These are phyloP conservation scores for Percopsis transmontana DNA, from an alignment of 2,113 vertebrate genomes.

Conservation along the genomic window DNA sequence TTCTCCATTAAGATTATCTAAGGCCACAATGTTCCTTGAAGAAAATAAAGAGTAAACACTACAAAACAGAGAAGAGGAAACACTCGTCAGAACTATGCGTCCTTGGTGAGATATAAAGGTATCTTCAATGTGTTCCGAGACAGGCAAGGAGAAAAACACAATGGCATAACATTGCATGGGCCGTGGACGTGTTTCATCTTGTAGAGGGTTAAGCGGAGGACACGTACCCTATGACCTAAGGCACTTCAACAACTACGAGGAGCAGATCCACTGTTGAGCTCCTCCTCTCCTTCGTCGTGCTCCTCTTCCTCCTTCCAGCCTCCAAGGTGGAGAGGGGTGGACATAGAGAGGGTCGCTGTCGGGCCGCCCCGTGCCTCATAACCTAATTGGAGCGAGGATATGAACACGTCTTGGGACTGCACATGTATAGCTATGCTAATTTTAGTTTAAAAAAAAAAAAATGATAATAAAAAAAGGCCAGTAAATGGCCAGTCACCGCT, in stretches of 20 bases:
- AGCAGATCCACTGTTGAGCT: constrained; percentile 68
- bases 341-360: constrained; percentile 49
- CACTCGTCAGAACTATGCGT: constrained; percentile 26
- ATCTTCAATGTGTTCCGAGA: constrained; percentile 12
- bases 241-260: constrained; percentile 75
- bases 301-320: constrained; percentile 79
- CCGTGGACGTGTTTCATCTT: neutral
- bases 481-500: no score
- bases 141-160: neutral
- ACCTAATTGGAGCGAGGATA: constrained; percentile 21
- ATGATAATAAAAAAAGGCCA: no score
- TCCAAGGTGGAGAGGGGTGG: constrained; percentile 67
- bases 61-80: constrained; percentile 36
- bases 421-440: no score
- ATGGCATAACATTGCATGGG: constrained; percentile 10
- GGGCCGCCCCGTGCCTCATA: constrained; percentile 43
- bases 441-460: no score
- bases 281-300: constrained; percentile 72
- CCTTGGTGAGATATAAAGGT: constrained; percentile 17
- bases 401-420: neutral
- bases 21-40: constrained; percentile 77
- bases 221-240: constrained; percentile 67
- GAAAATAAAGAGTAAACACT: constrained; percentile 73
- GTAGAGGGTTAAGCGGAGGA: constrained; percentile 7
- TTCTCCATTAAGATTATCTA: constrained; percentile 70